Conservation (phyloP, 2,797 vertebrate genomes). For the Tapirus indicus region DNA sequence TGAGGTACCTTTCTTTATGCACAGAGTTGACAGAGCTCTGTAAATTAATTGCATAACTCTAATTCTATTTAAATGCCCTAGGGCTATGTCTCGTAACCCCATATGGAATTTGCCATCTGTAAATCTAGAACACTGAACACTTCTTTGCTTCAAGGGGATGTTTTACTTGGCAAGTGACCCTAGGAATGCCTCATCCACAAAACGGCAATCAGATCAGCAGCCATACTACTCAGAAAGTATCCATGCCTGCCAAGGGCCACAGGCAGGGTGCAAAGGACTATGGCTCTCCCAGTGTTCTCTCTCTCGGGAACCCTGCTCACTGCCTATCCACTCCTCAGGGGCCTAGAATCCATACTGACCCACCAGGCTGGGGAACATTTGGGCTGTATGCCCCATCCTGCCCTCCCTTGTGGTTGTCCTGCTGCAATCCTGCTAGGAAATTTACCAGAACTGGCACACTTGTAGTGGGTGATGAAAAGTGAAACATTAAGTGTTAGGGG, state of each 20-base stretch:
- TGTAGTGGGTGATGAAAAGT: not conserved
- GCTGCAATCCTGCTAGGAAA: not conserved
- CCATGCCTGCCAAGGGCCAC: not conserved
- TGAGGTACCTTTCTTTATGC: not conserved
- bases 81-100: conserved; percentile 11
- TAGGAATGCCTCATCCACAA: conserved; percentile 61
- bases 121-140: conserved; percentile 70
- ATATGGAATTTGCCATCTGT: conserved; percentile 65
- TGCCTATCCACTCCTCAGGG: not conserved
- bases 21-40: conserved; percentile 15
- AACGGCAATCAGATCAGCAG: conserved; percentile 39
- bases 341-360: not conserved
- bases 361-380: not conserved
- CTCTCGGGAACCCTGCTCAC: not conserved
- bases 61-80: conserved; percentile 34
- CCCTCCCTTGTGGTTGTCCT: not conserved
- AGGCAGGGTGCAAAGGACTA: not conserved
- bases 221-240: not conserved
- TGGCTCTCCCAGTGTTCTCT: not conserved
- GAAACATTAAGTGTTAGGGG: not conserved
- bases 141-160: conserved; percentile 67
- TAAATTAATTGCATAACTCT: conserved; percentile 34
- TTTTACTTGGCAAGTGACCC: conserved; percentile 69
- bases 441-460: not conserved
- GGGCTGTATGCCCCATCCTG: not conserved